Base-by-base conservation (phyloP, 1,140 invertebrate genomes). In the Hyphantria cunea region DNA sequence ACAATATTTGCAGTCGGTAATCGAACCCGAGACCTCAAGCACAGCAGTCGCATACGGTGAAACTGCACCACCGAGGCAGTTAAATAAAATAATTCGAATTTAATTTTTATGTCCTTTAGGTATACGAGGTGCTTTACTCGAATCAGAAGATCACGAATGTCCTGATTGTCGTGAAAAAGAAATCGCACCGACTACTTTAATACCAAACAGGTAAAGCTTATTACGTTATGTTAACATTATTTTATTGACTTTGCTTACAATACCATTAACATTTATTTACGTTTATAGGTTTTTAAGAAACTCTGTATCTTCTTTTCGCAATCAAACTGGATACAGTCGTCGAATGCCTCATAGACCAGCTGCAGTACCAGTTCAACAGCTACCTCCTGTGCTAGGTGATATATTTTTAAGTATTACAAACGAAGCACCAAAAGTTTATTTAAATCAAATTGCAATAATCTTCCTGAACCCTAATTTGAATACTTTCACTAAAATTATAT, bases 81-180 rank as follows among this genome's bases (percentile, higher is more conserved):
- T n/a, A n/a, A n/a, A n/a, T n/a, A n/a, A 25, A 25, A 1, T 25
- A 25, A 25, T 25, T 25, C 33, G 39, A 55, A 37, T 56, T 32
- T 33, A 13, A 17, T 58, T 32, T 53, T 48, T 64, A 47, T 62
- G 68, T 52, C 8, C 50, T 75, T 71, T 32, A 97, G 96, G 96
- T 93, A 96, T 99, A 52, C 93, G 97, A 58, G 96, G 94, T 59
- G 94, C 95, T 53, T 89, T 99, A 12, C 80, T 98, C 42, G 98
- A 99, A 78, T 98, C 97, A 0, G 98, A 99, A 76, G 96, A 98
- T 59, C 96, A 98, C 70, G 95, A 98, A 80, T 99, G 98, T 91
- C 98, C 98, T 7, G 95, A 96, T 78, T 99, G 98, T 86, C 94
- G 96, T 42, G 96, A 98, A 83, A 96, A 96, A 74, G 97, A 97